Percentiles rank a stretch among this genome's conserved stretches.
phyloP scores from a whole-genome alignment of 2,113 vertebrate genomes.

The Ophthalmotilapia sp. region DNA sequence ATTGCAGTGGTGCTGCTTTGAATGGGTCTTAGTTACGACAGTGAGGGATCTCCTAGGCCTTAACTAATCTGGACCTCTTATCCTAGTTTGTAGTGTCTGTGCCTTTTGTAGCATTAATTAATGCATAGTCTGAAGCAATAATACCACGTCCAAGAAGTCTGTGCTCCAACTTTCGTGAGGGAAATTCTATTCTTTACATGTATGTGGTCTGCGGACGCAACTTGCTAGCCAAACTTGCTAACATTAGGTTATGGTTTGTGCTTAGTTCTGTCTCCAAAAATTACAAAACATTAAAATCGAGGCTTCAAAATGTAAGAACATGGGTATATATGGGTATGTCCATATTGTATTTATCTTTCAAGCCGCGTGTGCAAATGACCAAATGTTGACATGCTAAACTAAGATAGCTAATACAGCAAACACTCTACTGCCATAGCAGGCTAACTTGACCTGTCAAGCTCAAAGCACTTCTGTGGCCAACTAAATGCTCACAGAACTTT shows the following conservation, averaged over 20 bases:
- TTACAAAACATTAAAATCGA: not conserved
- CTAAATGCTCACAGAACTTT: not conserved
- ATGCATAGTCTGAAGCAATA: not conserved
- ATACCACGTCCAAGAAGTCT: not conserved
- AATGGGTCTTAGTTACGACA: not conserved
- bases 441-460: not conserved
- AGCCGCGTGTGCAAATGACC: fast-evolving
- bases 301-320: not conserved
- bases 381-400: not conserved
- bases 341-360: not conserved
- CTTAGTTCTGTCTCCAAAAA: not conserved
- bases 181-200: not conserved
- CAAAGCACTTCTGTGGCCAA: not conserved
- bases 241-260: not conserved
- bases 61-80: not conserved
- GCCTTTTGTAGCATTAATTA: not conserved
- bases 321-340: not conserved
- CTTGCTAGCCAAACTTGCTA: not conserved
- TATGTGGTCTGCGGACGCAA: fast-evolving
- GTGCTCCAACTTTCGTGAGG: not conserved
- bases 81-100: not conserved
- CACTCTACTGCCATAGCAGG: not conserved
- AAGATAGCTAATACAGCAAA: not conserved
- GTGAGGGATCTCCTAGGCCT: not conserved
- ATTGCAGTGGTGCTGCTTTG: not conserved